Percentiles rank a stretch among this genome's conserved stretches.
Conservation (phyloP, 2,888 invertebrate species). For the Quadriops clusia region DNA sequence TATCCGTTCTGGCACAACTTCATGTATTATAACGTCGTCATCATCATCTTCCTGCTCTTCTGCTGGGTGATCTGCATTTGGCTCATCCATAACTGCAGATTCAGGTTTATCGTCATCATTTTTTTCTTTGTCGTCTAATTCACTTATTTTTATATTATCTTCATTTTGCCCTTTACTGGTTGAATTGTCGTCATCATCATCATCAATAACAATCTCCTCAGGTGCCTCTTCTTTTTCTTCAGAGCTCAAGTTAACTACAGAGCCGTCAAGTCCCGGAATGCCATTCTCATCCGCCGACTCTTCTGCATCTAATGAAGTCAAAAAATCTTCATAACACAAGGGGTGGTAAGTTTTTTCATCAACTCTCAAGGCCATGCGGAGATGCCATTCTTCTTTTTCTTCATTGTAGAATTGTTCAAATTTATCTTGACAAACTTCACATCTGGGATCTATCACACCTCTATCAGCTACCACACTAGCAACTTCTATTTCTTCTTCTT, state of each 20-base stretch:
- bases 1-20: slow-evolving; percentile 53
- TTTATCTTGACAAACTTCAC: slow-evolving; percentile 83
- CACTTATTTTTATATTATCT: slow-evolving; percentile 17
- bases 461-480: slow-evolving; percentile 61
- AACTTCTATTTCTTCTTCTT: slow-evolving; percentile 46
- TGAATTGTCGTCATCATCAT: slow-evolving; percentile 21
- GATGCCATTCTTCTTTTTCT: slow-evolving; percentile 95
- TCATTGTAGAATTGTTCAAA: slow-evolving; percentile 95
- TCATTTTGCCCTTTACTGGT: slow-evolving; percentile 13
- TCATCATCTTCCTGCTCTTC: slow-evolving; percentile 42
- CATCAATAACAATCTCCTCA: slow-evolving; percentile 34
- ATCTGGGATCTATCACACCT: slow-evolving; percentile 53
- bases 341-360: slow-evolving; percentile 79
- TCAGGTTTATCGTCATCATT: slow-evolving; percentile 20
- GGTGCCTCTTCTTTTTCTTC: slow-evolving; percentile 34
- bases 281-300: slow-evolving; percentile 30
- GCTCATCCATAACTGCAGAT: slow-evolving; percentile 17
- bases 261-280: slow-evolving; percentile 41
- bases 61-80: slow-evolving; percentile 20
- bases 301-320: slow-evolving; percentile 23
- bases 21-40: slow-evolving; percentile 57
- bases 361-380: slow-evolving; percentile 68
- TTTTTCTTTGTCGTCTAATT: slow-evolving; percentile 28
- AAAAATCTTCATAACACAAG: slow-evolving; percentile 67
- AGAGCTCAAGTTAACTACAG: no score